Evolutionary conservation across 1,140 invertebrate genomes (phyloP).

Genomic region (Marisa cornuarietis): DNA sequence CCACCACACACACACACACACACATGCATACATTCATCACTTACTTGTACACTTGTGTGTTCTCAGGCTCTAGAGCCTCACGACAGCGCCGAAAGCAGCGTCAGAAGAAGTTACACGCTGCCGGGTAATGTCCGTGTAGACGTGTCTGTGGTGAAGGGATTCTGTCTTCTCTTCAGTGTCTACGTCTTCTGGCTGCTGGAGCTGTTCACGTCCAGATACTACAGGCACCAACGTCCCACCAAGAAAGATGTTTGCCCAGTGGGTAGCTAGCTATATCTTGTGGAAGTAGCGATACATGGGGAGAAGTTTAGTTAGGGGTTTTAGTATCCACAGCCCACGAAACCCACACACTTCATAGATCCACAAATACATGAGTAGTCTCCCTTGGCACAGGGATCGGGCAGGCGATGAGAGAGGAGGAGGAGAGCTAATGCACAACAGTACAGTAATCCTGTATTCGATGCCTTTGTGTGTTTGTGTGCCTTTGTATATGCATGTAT

Average conservation of each 20-base stretch:
- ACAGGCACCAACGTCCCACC: conserved; percentile 13
- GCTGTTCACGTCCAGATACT: conserved; percentile 25
- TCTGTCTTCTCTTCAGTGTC: conserved; percentile 31
- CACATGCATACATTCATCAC: no score
- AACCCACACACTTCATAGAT: neutral
- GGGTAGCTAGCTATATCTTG: no score
- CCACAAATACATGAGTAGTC: neutral
- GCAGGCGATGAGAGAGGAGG: no score
- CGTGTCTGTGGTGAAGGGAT: conserved; percentile 15
- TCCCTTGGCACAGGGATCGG: neutral
- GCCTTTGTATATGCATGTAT: neutral
- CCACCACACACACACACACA: no score
- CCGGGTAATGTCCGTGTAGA: conserved; percentile 6
- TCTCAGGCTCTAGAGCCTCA: no score
- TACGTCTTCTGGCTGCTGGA: conserved; percentile 39
- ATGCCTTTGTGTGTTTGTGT: conserved; percentile 3
- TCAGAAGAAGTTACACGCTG: neutral
- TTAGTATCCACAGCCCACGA: neutral
- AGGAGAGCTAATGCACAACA: neutral
- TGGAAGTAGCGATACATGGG: no score
- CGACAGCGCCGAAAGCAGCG: no score
- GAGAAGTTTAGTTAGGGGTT: no score
- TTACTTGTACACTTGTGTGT: no score
- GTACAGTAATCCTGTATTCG: no score
- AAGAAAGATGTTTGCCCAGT: neutral